Conservation (phyloP, 2,113 vertebrate genomes). For the Otolemur garnettii region DNA sequence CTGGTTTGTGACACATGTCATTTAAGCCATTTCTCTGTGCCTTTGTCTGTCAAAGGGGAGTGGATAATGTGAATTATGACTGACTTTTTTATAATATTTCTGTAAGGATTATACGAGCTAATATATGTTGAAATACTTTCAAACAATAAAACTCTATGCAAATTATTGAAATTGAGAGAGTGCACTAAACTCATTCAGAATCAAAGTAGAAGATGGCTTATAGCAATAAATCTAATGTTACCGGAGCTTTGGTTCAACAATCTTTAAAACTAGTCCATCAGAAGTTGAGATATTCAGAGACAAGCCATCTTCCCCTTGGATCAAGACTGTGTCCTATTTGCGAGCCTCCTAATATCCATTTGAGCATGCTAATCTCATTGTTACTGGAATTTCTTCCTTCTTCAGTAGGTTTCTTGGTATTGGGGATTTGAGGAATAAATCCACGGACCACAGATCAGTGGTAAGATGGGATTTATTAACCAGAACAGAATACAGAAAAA, state of each 20-base stretch:
- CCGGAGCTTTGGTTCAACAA: not conserved
- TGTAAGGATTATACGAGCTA: not conserved
- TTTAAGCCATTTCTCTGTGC: not conserved
- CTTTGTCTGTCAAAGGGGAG: not conserved
- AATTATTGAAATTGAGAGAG: constrained; percentile 20
- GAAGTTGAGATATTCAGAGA: not conserved
- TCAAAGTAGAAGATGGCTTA: not conserved
- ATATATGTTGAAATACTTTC: not conserved
- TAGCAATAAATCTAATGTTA: not conserved
- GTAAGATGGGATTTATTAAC: too few relatives aligned
- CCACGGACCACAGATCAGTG: too few relatives aligned
- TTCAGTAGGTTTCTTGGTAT: too few relatives aligned
- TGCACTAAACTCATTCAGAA: not conserved
- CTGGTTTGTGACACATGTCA: not conserved
- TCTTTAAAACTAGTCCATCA: not conserved
- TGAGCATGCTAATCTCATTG: not conserved
- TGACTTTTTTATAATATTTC: not conserved
- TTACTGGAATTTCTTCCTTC: too few relatives aligned
- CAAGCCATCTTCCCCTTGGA: not conserved
- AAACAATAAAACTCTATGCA: not conserved
- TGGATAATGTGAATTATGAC: not conserved
- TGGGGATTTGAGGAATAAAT: too few relatives aligned
- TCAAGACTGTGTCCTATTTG: not conserved
- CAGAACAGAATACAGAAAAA: too few relatives aligned
- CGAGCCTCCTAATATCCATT: not conserved